phyloP scores from a whole-genome alignment of 2,888 invertebrate species.

The Melanostoma scalare region DNA sequence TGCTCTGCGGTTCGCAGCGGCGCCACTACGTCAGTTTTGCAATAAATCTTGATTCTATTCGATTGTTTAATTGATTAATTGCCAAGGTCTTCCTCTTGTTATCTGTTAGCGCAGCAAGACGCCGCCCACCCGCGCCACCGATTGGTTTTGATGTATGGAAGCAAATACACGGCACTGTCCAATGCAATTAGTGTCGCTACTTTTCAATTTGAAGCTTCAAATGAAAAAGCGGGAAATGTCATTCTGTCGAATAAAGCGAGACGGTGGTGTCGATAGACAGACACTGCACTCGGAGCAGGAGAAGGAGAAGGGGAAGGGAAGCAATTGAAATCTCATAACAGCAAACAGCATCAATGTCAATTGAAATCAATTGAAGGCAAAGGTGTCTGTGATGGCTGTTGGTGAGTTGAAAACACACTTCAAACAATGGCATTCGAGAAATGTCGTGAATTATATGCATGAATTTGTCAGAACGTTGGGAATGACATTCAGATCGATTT shows the following conservation, averaged over 20 bases:
- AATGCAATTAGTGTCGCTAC: slow-evolving; percentile 61
- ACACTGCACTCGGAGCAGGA: too few species aligned
- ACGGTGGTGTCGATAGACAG: slow-evolving; percentile 1
- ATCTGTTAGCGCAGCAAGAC: slow-evolving; percentile 36
- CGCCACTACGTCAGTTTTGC: slow-evolving; percentile 67
- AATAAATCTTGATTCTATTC: slow-evolving; percentile 64
- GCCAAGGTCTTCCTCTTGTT: slow-evolving; percentile 58
- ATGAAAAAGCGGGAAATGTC: slow-evolving; percentile 51
- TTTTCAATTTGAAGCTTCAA: slow-evolving; percentile 22
- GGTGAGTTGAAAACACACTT: background rate
- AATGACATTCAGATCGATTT: slow-evolving; percentile 45
- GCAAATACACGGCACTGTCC: slow-evolving; percentile 45
- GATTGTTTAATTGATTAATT: slow-evolving; percentile 64
- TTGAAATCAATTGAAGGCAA: slow-evolving; percentile 48
- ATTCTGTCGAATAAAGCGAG: slow-evolving; percentile 2
- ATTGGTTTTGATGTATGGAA: slow-evolving; percentile 22
- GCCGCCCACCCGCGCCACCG: slow-evolving; percentile 32
- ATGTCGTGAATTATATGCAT: slow-evolving; percentile 30
- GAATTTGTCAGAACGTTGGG: slow-evolving; percentile 45
- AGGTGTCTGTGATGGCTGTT: background rate
- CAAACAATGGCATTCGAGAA: slow-evolving; percentile 38
- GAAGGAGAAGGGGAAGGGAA: slow-evolving; percentile 10
- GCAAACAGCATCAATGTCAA: slow-evolving; percentile 54
- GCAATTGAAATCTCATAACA: slow-evolving; percentile 33
- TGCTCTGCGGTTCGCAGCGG: background rate